These are phyloP conservation scores for Lepeophtheirus nordmannii DNA, from an alignment of 2,888 invertebrate genomes.

Conservation along the genomic window DNA sequence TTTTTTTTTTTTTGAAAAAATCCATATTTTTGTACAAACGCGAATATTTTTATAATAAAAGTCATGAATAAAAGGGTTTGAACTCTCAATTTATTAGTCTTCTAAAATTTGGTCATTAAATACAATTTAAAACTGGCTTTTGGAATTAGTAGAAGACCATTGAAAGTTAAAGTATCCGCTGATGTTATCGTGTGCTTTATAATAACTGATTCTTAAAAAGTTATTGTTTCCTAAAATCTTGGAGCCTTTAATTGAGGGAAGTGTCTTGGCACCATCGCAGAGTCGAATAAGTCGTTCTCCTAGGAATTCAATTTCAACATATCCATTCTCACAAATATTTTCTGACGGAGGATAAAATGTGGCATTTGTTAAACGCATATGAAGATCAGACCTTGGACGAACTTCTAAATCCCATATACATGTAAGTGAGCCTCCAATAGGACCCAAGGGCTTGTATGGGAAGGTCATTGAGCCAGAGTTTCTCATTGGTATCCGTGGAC, in stretches of 20 bases:
- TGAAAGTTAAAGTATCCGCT: background rate
- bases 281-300: background rate
- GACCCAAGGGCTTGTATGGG: background rate
- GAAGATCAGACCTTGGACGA: background rate
- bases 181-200: background rate
- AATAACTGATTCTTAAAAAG: background rate
- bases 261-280: background rate
- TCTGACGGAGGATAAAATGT: background rate
- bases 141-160: background rate
- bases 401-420: background rate
- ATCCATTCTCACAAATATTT: background rate
- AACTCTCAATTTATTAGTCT: background rate
- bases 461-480: background rate
- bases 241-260: background rate
- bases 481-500: background rate
- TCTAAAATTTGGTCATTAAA: background rate
- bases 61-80: background rate
- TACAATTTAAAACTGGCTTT: too few species aligned
- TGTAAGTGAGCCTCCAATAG: background rate
- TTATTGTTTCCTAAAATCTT: background rate
- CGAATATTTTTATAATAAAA: conserved; percentile 3
- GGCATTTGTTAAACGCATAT: background rate
- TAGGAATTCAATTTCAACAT: background rate
- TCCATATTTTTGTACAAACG: conserved; percentile 2
- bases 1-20: background rate